phyloP scores from a whole-genome alignment of 92 coral and sea anemone species.

The Diadumene lineata region DNA sequence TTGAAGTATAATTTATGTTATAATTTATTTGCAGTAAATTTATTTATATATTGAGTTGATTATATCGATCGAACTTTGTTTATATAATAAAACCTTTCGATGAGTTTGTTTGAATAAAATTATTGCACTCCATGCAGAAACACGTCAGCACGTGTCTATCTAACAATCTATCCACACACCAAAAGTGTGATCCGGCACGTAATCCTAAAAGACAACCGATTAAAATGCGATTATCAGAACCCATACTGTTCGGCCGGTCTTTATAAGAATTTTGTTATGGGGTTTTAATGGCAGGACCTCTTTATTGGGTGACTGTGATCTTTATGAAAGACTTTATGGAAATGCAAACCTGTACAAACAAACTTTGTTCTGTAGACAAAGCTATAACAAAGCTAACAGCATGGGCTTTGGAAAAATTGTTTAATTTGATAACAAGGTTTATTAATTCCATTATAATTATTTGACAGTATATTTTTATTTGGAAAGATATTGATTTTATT shows the following conservation, averaged over 20 bases:
- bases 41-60: too few species aligned
- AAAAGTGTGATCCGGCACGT: background rate
- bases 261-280: background rate
- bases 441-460: background rate
- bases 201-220: background rate
- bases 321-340: background rate
- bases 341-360: background rate
- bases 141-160: conserved; percentile 6
- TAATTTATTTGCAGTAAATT: too few species aligned
- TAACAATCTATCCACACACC: conserved; percentile 16
- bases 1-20: too few species aligned
- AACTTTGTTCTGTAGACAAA: background rate
- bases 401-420: background rate
- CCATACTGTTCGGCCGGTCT: background rate
- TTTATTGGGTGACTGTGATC: conserved; percentile 3
- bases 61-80: too few species aligned
- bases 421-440: too few species aligned
- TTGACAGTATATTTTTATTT: background rate
- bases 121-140: background rate
- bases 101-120: conserved; percentile 16
- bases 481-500: background rate
- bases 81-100: too few species aligned
- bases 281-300: background rate
- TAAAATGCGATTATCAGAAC: background rate
- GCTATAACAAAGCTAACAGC: background rate